phyloP scores from a whole-genome alignment of 1,140 invertebrate genomes.

The Rhyzopertha dominica region DNA sequence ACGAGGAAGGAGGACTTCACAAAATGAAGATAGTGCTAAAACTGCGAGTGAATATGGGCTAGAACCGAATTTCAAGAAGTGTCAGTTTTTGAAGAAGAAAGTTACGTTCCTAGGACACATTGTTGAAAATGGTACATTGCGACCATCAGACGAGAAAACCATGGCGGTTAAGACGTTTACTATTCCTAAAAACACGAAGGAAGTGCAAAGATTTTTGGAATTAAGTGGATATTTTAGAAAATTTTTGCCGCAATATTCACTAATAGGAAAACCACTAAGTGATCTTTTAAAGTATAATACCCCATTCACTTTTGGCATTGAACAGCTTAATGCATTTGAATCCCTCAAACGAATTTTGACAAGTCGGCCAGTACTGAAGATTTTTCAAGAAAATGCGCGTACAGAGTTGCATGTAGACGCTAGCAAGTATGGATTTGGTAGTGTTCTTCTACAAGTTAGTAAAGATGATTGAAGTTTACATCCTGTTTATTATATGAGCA shows the following conservation, averaged over 20 bases:
- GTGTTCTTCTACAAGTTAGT: constrained; percentile 39
- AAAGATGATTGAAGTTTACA: constrained; percentile 43
- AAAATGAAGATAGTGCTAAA: constrained; percentile 23
- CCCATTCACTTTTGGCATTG: constrained; percentile 14
- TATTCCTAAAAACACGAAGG: constrained; percentile 31
- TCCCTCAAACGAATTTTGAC: constrained; percentile 15
- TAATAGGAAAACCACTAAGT: constrained; percentile 32
- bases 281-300: constrained; percentile 21
- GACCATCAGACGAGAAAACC: constrained; percentile 36
- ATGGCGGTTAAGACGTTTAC: constrained; percentile 37
- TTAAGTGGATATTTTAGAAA: constrained; percentile 38
- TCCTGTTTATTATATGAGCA: constrained; percentile 44
- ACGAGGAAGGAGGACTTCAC: constrained; percentile 16
- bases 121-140: constrained; percentile 17
- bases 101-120: constrained; percentile 20
- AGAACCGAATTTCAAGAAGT: constrained; percentile 40
- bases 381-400: constrained; percentile 32
- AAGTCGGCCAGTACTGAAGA: constrained; percentile 36
- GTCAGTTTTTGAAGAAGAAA: constrained; percentile 19
- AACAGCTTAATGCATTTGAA: constrained; percentile 23
- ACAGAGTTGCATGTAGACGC: constrained; percentile 34
- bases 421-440: constrained; percentile 32
- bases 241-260: constrained; percentile 34
- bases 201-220: constrained; percentile 35
- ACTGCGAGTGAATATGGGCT: constrained; percentile 38